Conservation (phyloP, 1,140 invertebrate genomes). For the Procambarus clarkii region DNA sequence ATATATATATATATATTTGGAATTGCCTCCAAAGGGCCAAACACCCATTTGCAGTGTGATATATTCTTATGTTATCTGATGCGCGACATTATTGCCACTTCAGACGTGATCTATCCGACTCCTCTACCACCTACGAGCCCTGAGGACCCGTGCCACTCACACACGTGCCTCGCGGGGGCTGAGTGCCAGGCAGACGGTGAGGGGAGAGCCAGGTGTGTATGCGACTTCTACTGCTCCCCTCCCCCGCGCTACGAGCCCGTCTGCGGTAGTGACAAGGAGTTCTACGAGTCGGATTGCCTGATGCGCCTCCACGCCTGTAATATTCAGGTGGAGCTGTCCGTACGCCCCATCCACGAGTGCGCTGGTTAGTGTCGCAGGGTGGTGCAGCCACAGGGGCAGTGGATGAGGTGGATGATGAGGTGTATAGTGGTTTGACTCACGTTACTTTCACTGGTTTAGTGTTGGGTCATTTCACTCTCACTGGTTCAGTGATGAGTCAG, state of each 20-base stretch:
- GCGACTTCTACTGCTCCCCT: conserved; percentile 68
- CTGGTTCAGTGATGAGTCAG: too few species aligned
- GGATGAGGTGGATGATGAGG: too few species aligned
- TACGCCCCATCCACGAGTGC: conserved; percentile 67
- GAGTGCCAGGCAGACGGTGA: conserved; percentile 42
- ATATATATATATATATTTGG: too few species aligned
- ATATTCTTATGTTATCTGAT: too few species aligned
- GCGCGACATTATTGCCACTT: too few species aligned
- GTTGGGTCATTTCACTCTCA: too few species aligned
- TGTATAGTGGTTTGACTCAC: too few species aligned
- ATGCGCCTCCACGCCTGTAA: conserved; percentile 86
- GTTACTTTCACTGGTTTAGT: too few species aligned
- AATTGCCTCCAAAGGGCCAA: too few species aligned
- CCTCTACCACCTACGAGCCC: conserved; percentile 33
- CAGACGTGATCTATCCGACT: conserved; percentile 66
- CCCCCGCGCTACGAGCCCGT: conserved; percentile 78
- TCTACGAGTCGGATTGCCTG: conserved; percentile 85
- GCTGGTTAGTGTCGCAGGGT: conserved; percentile 48
- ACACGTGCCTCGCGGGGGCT: conserved; percentile 63
- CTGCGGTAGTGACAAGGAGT: conserved; percentile 88
- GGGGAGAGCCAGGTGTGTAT: conserved; percentile 55
- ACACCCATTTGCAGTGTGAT: too few species aligned
- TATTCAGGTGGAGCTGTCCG: conserved; percentile 65
- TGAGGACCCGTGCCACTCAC: conserved; percentile 57
- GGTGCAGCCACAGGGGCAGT: too few species aligned